These are phyloP conservation scores for Empidonax alnorum DNA, from an alignment of 2,113 vertebrate genomes.

Conservation along the genomic window DNA sequence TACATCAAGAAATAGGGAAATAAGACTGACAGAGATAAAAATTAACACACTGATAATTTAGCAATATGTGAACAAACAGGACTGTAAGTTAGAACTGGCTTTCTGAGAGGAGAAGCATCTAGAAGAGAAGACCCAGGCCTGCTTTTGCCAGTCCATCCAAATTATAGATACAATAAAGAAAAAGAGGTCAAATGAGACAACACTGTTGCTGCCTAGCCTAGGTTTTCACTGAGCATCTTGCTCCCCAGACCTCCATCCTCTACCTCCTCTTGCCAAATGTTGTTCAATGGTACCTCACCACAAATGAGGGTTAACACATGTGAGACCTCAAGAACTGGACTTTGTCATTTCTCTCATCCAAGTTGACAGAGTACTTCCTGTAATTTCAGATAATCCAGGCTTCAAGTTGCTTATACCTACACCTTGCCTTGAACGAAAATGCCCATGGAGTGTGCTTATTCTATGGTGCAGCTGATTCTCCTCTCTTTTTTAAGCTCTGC, in stretches of 20 bases:
- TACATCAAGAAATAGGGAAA: constrained; percentile 76
- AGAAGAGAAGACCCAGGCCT: background rate
- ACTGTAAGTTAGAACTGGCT: constrained; percentile 55
- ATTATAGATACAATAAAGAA: background rate
- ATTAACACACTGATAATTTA: constrained; percentile 72
- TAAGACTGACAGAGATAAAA: constrained; percentile 75
- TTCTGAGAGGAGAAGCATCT: constrained; percentile 34
- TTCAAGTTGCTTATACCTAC: background rate
- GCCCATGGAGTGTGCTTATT: background rate
- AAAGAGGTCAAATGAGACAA: background rate
- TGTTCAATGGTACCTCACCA: background rate
- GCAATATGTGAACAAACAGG: constrained; percentile 60
- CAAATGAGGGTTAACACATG: background rate
- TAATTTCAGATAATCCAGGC: background rate
- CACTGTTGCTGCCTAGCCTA: background rate
- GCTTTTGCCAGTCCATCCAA: background rate
- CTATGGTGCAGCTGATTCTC: background rate
- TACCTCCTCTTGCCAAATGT: background rate
- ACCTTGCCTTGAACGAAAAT: background rate
- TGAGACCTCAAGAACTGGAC: background rate
- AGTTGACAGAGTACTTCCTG: background rate
- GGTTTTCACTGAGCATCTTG: background rate
- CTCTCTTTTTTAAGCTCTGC: background rate
- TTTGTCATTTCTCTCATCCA: background rate
- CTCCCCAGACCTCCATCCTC: background rate